These are phyloP conservation scores for Drosophila nigritarsus DNA, from an alignment of 2,888 invertebrate species.

Conservation along the genomic window DNA sequence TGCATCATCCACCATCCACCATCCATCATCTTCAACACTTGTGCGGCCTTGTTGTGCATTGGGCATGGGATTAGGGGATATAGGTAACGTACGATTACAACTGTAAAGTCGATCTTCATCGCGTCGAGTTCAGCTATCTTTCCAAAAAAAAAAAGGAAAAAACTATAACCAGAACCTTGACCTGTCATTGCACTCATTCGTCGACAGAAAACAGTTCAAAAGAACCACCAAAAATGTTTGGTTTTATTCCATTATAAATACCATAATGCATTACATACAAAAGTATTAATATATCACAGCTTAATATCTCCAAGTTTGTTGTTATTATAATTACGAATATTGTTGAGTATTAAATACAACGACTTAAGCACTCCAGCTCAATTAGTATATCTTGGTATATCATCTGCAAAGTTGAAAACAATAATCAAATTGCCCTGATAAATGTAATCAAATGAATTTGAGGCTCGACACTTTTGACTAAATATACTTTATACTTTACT, in stretches of 20 bases:
- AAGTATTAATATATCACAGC: neutral
- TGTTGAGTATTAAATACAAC: neutral
- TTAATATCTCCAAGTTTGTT: neutral
- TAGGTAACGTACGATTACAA: conserved; percentile 23
- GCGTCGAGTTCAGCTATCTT: neutral
- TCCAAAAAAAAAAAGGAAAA: neutral
- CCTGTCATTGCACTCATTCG: neutral
- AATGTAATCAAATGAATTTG: neutral
- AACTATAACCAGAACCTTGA: conserved; percentile 3
- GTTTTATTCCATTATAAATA: neutral
- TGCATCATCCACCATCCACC: neutral
- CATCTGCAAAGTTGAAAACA: neutral
- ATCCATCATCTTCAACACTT: conserved; percentile 1
- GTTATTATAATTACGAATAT: neutral
- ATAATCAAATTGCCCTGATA: neutral
- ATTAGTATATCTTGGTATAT: neutral
- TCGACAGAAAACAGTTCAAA: neutral
- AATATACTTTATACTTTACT: conserved; percentile 3
- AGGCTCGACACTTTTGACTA: conserved; percentile 5
- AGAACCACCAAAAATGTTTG: neutral
- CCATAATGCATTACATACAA: neutral
- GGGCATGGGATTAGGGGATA: conserved; percentile 8
- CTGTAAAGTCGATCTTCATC: conserved; percentile 10
- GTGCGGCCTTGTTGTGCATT: conserved; percentile 1
- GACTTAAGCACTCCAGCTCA: neutral